phyloP scores from a whole-genome alignment of 2,888 invertebrate species.

The Cetonia aurata region DNA sequence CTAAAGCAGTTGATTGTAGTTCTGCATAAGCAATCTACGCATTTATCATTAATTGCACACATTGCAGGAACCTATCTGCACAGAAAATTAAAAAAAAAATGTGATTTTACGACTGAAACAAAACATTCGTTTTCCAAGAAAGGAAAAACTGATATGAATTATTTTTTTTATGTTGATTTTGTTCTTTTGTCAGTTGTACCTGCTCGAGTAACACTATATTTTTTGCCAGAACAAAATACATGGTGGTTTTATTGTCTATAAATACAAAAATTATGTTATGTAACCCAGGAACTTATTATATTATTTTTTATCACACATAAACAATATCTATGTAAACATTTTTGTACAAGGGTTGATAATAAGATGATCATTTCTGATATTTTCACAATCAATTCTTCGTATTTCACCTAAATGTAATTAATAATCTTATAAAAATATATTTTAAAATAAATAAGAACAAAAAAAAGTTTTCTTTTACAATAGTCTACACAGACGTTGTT shows the following conservation, averaged over 20 bases:
- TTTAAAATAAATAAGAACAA: no score
- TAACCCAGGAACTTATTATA: constrained; percentile 44
- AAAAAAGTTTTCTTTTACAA: no score
- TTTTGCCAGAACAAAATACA: neutral
- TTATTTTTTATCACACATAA: constrained; percentile 41
- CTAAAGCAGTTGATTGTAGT: constrained; percentile 54
- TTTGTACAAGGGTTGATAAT: constrained; percentile 13
- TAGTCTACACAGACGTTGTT: neutral
- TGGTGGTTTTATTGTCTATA: constrained; percentile 39
- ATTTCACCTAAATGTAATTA: no score
- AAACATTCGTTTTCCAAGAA: constrained; percentile 1
- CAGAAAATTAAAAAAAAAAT: constrained; percentile 41
- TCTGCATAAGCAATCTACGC: constrained; percentile 61
- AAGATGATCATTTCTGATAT: no score
- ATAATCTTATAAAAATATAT: no score
- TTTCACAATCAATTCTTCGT: no score
- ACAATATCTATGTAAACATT: constrained; percentile 15
- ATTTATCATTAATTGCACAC: constrained; percentile 60
- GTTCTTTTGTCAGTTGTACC: constrained; percentile 5
- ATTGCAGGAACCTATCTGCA: constrained; percentile 58
- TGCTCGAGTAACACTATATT: constrained; percentile 22
- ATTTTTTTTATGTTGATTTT: neutral
- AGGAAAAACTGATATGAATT: constrained; percentile 40
- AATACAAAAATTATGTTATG: constrained; percentile 35
- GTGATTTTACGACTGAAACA: neutral